Evolutionary conservation across 2,797 vertebrate genomes (phyloP), one percentile per base, ranked within the genome.

Genomic region (Distichodus sexfasciatus): DNA sequence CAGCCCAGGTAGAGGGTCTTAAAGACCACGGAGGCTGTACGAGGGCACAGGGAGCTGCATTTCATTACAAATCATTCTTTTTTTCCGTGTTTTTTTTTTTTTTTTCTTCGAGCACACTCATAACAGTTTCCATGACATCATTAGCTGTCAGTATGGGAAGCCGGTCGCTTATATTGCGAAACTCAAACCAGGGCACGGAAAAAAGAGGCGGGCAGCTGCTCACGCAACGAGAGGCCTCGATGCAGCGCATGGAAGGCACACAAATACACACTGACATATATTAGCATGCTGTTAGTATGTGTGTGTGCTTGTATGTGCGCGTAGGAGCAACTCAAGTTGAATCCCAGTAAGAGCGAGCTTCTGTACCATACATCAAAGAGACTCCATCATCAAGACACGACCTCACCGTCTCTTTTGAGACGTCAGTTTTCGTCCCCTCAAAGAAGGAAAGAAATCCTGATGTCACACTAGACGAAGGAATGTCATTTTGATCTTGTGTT

Each of bases 91-190:
- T n/a, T n/a, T n/a, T n/a, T n/a, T n/a, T n/a, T n/a, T 51, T 63
- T 79, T 86, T 75, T 84, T 79, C 84, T 70, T 19, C 38, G 86
- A 86, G 84, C 77, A 76, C 51, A 68, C 80, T 86, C 79, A 81
- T 77, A 80, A 83, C 82, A 84, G 72, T 90, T 90, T 90, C 87
- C 87, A 87, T 90, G 84, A 89, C 85, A 83, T 90, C 87, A 88
- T 82, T 83, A 87, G 83, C 84, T 88, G 85, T 87, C 84, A 83
- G 83, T 79, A 79, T 75, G 79, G 54, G 83, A 84, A 82, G 81
- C 80, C 81, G 81, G 82, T 81, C 66, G 29, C 85, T 83, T 81
- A 83, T 80, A 82, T 80, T 78, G 76, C 70, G 71, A 83, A 88
- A 86, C 82, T 81, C 81, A 87, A 87, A 86, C 77, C 83, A 84